Evolutionary conservation across 2,113 vertebrate genomes (phyloP), one percentile per base, ranked within the genome.

Genomic region (Salvelinus sp.): DNA sequence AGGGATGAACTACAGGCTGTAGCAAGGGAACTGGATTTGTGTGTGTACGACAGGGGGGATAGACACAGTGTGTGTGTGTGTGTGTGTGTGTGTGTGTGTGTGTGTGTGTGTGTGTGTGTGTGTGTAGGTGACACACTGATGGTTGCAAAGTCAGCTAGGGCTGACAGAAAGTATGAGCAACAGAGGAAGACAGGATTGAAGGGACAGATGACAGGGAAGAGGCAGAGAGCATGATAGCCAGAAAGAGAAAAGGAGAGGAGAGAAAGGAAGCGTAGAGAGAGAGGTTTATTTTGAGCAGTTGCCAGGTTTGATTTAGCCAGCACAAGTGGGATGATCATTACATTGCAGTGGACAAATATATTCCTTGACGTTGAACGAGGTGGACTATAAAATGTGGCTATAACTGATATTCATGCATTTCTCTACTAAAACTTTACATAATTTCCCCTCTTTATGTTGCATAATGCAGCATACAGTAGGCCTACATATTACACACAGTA

Each of bases 241-340:
- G 70, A 73, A 44, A 20, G 7, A 27, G 64, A 60, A 28, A 27
- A 12, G 58, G n/a, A 63, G 70, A 75, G 16, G 22, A 48, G 22
- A 70, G 64, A 54, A 7, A 57, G 38, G 23, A 28, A 13, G 38
- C 2, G 38, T 10, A 50, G n/a, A 28, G 27, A 69, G 58, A 58
- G 6, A 2, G 48, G 18, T 22, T 73, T 73, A 84, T 84, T 79
- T 71, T 72, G 62, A 78, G 65, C 70, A 22, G 22, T 47, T 22
- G 72, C 54, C 79, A 76, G 76, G 76, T 76, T 58, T 72, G 62
- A 74, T 76, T 66, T 76, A 71, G 70, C 23, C 30, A 20, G 25
- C 47, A 69, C 72, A 67, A 18, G 70, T 68, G 6, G 33, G 67
- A 23, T 44, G 30, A 58, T 69, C 27, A 70, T 23, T 54, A 23